Conservation (phyloP, 2,888 invertebrate genomes). For the Ferrisia virgata region DNA sequence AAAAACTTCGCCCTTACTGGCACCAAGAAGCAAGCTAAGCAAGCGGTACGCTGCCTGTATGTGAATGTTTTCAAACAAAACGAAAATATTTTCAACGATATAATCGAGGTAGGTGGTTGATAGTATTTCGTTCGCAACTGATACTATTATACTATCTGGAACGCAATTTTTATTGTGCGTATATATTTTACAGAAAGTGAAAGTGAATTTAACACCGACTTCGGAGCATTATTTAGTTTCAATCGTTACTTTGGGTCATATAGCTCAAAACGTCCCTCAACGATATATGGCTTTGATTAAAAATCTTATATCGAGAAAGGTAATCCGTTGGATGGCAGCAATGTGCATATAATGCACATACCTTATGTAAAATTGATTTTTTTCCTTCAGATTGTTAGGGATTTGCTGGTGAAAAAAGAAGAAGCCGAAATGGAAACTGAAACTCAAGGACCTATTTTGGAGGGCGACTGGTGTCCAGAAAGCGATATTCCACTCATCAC, state of each 20-base stretch:
- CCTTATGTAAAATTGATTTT: too few species aligned
- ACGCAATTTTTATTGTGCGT: background rate
- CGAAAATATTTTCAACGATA: conserved; percentile 75
- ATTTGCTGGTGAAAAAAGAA: conserved; percentile 75
- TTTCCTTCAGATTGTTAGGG: conserved; percentile 76
- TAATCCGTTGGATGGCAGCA: too few species aligned
- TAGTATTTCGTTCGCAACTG: background rate
- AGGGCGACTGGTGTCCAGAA: conserved; percentile 77
- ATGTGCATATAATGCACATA: too few species aligned
- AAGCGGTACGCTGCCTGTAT: conserved; percentile 88
- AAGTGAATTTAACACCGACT: conserved; percentile 69
- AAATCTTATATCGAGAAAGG: conserved; percentile 88
- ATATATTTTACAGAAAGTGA: conserved; percentile 58
- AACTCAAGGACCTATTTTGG: conserved; percentile 51
- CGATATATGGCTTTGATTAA: conserved; percentile 87
- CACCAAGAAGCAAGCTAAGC: conserved; percentile 93
- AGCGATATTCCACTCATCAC: conserved; percentile 87
- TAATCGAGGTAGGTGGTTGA: conserved; percentile 62
- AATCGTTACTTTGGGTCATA: conserved; percentile 90
- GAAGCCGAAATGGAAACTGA: conserved; percentile 55
- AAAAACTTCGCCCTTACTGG: conserved; percentile 85
- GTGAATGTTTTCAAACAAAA: conserved; percentile 66
- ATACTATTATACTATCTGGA: too few species aligned
- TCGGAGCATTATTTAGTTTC: conserved; percentile 86
- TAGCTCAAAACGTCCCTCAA: conserved; percentile 87